Evolutionary conservation across 2,888 invertebrate genomes (phyloP).

Genomic region (Nomada ruficornis): DNA sequence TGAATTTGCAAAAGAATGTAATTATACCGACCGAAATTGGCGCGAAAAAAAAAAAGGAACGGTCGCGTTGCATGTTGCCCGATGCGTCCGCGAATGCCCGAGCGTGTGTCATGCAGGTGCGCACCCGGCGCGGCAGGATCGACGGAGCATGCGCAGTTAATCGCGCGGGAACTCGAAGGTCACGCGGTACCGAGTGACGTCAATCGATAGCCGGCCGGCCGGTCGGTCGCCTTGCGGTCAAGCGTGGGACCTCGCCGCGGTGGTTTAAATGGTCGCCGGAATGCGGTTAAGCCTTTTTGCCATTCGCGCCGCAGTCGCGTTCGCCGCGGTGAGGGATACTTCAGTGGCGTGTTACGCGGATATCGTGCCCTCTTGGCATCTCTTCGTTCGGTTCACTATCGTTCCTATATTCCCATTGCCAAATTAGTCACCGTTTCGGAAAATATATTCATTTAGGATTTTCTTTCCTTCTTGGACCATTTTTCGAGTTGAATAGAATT

Average conservation of each 20-base stretch:
- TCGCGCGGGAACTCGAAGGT: constrained; percentile 83
- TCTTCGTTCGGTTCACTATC: neutral
- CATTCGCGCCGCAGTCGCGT: constrained; percentile 73
- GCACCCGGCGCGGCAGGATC: constrained; percentile 37
- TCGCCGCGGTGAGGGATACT: constrained; percentile 57
- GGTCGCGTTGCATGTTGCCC: constrained; percentile 3
- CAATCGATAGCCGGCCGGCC: constrained; percentile 75
- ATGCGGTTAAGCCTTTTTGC: constrained; percentile 83
- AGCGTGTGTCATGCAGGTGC: constrained; percentile 28
- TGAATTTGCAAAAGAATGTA: neutral
- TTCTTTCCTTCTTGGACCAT: neutral
- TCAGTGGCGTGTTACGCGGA: constrained; percentile 56
- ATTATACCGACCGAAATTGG: neutral
- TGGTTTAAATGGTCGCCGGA: constrained; percentile 83
- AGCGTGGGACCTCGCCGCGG: constrained; percentile 80
- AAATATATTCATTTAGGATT: no score
- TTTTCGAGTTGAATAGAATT: neutral
- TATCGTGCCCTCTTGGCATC: constrained; percentile 61
- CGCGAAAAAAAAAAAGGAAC: neutral
- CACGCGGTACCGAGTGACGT: constrained; percentile 78
- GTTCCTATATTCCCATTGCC: neutral
- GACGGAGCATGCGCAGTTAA: constrained; percentile 72
- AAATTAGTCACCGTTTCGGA: neutral
- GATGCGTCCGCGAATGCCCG: constrained; percentile 11
- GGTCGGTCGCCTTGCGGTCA: constrained; percentile 74